phyloP scores from a whole-genome alignment of 2,888 invertebrate genomes.

The Alloplasta piceator region DNA sequence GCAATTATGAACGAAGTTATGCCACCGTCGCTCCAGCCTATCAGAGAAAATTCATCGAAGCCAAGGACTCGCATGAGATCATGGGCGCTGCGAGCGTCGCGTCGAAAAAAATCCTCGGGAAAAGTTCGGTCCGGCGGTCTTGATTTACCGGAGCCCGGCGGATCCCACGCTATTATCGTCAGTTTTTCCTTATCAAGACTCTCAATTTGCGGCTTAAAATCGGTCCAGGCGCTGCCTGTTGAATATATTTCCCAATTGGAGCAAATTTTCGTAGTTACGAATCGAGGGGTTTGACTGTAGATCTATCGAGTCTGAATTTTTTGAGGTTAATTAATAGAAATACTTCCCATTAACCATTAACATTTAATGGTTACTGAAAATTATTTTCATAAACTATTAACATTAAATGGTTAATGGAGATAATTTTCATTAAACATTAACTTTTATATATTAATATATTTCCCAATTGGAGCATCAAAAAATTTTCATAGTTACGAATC shows the following conservation, averaged over 20 bases:
- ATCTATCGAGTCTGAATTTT: too few species aligned
- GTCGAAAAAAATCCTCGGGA: constrained; percentile 88
- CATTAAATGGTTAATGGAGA: too few species aligned
- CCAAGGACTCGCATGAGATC: constrained; percentile 89
- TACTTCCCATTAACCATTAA: too few species aligned
- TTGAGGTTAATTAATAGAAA: too few species aligned
- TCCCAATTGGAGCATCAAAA: neutral
- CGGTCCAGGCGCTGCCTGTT: constrained; percentile 90
- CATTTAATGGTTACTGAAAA: too few species aligned
- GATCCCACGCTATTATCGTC: constrained; percentile 91
- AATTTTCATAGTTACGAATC: neutral
- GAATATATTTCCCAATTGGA: constrained; percentile 2
- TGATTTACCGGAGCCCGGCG: constrained; percentile 94
- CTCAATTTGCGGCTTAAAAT: constrained; percentile 91
- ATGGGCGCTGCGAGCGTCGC: constrained; percentile 89
- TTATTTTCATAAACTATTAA: too few species aligned
- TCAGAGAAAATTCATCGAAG: constrained; percentile 88
- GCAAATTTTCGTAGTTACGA: neutral
- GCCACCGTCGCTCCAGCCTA: constrained; percentile 97
- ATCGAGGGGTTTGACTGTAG: neutral
- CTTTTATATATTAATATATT: too few species aligned
- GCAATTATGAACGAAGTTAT: constrained; percentile 91
- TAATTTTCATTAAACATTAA: too few species aligned
- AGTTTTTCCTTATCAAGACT: constrained; percentile 87
- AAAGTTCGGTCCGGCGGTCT: constrained; percentile 91